phyloP scores from a whole-genome alignment of 2,888 invertebrate species.

The Sycophila texana region DNA sequence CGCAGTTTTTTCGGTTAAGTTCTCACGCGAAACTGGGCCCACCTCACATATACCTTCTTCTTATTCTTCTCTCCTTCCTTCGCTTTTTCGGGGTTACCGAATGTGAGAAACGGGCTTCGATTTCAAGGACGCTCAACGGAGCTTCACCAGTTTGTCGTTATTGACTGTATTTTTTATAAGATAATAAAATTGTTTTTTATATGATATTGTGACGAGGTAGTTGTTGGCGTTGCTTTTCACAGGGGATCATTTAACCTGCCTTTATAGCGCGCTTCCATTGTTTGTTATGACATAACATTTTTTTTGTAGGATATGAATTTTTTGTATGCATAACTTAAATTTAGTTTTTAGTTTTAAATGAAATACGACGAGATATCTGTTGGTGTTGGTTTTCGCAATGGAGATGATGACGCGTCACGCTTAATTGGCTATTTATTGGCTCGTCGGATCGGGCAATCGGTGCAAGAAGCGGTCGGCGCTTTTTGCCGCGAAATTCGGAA shows the following conservation, averaged over 20 bases:
- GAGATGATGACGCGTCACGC: not conserved
- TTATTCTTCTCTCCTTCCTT: not conserved
- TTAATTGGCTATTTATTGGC: constrained; percentile 6
- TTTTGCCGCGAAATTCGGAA: not conserved
- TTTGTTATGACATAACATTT: no score
- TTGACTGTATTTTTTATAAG: not conserved
- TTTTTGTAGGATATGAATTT: no score
- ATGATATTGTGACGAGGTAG: no score
- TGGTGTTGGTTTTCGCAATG: not conserved
- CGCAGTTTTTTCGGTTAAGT: constrained; percentile 20
- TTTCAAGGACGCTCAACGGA: constrained; percentile 47
- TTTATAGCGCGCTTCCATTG: no score
- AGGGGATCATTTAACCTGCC: no score
- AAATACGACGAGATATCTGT: not conserved
- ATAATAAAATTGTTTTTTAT: no score
- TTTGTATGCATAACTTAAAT: no score
- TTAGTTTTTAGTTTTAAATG: no score
- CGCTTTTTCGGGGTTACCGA: constrained; percentile 13
- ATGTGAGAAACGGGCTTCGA: constrained; percentile 16
- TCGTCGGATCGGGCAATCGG: not conserved
- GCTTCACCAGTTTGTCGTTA: not conserved
- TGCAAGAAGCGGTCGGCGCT: not conserved
- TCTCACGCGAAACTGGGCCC: constrained; percentile 41
- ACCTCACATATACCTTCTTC: not conserved
- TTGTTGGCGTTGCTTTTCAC: no score